These are phyloP conservation scores for Bambusicola thoracicus DNA, from an alignment of 2,113 vertebrate species.

Conservation along the genomic window DNA sequence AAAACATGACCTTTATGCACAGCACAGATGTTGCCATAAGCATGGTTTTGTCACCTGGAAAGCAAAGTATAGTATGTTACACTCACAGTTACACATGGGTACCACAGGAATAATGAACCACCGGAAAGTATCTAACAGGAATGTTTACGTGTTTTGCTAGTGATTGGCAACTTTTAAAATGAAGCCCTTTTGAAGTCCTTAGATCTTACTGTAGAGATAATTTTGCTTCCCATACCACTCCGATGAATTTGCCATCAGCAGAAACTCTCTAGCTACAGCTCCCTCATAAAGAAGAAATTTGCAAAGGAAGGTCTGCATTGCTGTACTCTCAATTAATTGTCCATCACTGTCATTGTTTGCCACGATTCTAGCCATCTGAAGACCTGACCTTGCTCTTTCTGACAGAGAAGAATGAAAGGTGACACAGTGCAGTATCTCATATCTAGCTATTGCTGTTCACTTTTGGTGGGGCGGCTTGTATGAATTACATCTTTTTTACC, in stretches of 20 bases:
- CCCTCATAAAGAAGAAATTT: background rate
- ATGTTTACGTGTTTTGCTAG: background rate
- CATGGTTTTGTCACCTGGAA: background rate
- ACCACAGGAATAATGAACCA: background rate
- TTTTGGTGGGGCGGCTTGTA: background rate
- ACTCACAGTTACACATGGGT: background rate
- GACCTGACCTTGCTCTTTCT: background rate
- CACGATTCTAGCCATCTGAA: background rate
- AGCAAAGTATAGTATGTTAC: background rate
- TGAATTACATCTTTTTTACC: background rate
- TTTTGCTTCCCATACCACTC: slow-evolving; percentile 2
- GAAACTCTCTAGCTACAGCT: slow-evolving; percentile 18
- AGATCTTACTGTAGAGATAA: slow-evolving; percentile 30
- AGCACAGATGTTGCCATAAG: background rate
- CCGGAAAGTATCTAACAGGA: background rate
- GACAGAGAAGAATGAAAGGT: background rate
- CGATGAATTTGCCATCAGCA: slow-evolving; percentile 7
- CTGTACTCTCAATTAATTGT: background rate
- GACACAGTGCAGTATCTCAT: background rate
- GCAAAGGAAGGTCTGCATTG: slow-evolving; percentile 20
- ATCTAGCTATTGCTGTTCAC: background rate
- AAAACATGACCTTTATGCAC: background rate
- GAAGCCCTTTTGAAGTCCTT: background rate
- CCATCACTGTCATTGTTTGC: background rate
- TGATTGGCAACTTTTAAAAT: background rate